phyloP scores from a whole-genome alignment of 2,797 vertebrate species.

The Brotula barbata region DNA sequence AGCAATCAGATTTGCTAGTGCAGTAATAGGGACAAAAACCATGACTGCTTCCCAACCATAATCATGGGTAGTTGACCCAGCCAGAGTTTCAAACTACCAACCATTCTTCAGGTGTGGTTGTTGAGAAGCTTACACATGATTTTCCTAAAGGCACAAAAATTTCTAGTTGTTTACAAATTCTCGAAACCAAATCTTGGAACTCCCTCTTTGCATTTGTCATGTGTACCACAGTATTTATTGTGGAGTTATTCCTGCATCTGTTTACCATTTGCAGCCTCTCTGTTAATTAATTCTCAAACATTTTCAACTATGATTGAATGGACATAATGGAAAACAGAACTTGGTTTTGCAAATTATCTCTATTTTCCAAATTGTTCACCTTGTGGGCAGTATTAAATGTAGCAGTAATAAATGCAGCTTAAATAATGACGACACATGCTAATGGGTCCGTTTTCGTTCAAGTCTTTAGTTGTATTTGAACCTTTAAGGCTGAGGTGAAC shows the following conservation, averaged over 20 bases:
- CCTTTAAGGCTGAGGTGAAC: conserved; percentile 22
- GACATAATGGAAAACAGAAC: conserved; percentile 36
- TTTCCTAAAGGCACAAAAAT: too few species aligned
- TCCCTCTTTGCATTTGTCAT: background rate
- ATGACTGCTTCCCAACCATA: too few species aligned
- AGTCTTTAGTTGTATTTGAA: conserved; percentile 14
- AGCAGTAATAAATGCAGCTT: conserved; percentile 1
- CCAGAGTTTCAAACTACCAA: too few species aligned
- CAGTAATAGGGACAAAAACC: too few species aligned
- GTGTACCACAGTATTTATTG: background rate
- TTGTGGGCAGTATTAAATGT: conserved; percentile 42
- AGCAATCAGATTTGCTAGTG: too few species aligned
- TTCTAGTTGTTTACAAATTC: too few species aligned
- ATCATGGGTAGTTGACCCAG: too few species aligned
- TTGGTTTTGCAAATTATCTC: too few species aligned
- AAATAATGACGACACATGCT: conserved; percentile 39
- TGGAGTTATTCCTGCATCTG: conserved; percentile 4
- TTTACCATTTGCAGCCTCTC: conserved; percentile 1
- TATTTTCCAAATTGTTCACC: conserved; percentile 44
- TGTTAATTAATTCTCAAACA: too few species aligned
- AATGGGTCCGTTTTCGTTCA: conserved; percentile 21
- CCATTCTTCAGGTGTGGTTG: too few species aligned
- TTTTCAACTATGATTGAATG: conserved; percentile 47
- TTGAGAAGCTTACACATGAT: too few species aligned
- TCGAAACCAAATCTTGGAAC: background rate